Percentiles rank a stretch among this genome's conserved stretches.
phyloP scores from a whole-genome alignment of 53 echinoderm and acorn worm species.

The Pentamera pediparva region DNA sequence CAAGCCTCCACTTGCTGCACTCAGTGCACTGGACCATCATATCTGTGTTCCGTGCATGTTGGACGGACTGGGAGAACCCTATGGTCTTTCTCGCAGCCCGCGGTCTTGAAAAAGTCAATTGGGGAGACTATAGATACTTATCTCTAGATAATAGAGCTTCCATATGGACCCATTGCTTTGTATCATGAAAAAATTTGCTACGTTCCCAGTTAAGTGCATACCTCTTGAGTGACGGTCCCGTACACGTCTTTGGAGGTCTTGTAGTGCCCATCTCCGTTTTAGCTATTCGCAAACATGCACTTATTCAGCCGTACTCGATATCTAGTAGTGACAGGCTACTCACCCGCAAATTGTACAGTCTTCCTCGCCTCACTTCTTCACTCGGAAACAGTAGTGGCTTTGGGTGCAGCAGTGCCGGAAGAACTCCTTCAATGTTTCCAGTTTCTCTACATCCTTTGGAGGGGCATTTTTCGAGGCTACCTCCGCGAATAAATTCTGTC shows the following conservation, averaged over 20 bases:
- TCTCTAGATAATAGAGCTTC: no score
- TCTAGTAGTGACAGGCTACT: no score
- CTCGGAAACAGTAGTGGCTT: constrained; percentile 8
- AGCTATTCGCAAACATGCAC: neutral
- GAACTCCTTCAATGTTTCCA: neutral
- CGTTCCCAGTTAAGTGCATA: neutral
- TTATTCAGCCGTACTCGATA: no score
- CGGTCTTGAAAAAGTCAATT: no score
- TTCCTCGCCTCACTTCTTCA: neutral
- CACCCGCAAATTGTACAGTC: constrained; percentile 5
- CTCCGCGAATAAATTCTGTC: no score
- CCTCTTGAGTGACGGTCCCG: neutral
- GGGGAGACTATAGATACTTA: no score
- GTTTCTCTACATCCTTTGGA: constrained; percentile 4
- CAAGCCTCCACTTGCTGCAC: constrained; percentile 6
- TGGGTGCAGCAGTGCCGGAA: constrained; percentile 10
- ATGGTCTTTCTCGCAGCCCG: neutral
- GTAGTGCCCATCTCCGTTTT: constrained; percentile 15
- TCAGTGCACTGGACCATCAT: neutral
- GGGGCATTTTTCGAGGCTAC: no score
- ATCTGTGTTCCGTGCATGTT: neutral
- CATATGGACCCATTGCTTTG: neutral
- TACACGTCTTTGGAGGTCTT: neutral
- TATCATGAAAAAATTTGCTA: neutral
- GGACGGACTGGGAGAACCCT: neutral